phyloP scores from a whole-genome alignment of 2,113 vertebrate genomes.

The Crotalus helleri region DNA sequence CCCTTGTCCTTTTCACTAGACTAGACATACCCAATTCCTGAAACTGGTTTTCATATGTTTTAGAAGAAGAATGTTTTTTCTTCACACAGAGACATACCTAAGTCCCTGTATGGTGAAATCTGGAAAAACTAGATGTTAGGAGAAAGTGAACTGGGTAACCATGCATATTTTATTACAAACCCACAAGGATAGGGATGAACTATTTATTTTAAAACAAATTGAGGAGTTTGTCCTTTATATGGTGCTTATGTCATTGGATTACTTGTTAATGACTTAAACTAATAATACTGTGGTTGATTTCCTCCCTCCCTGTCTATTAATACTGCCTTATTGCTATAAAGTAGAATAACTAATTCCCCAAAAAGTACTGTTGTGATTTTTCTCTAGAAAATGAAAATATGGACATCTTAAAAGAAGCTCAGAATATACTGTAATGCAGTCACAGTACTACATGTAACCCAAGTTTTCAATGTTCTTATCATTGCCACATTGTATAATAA shows the following conservation, averaged over 20 bases:
- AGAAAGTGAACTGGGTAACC: not conserved
- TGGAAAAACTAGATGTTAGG: not conserved
- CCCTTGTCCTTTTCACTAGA: not conserved
- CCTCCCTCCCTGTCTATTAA: not conserved
- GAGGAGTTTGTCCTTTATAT: not conserved
- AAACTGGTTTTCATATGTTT: not conserved
- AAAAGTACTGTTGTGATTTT: not conserved
- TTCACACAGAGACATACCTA: not conserved
- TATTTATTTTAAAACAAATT: slow-evolving; percentile 1
- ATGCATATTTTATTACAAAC: not conserved
- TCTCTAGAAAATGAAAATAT: not conserved
- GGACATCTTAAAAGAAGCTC: not conserved
- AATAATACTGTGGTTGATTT: not conserved
- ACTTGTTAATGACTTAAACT: not conserved
- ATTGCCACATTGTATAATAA: not conserved
- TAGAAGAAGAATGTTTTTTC: not conserved
- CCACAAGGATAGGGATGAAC: not conserved
- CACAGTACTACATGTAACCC: not conserved
- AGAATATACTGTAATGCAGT: not conserved
- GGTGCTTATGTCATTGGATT: not conserved
- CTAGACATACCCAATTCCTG: not conserved
- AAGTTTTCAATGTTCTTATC: not conserved
- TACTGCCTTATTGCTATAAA: not conserved
- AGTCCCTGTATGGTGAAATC: not conserved
- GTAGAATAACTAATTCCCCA: not conserved